Evolutionary conservation across 2,888 invertebrate species (phyloP).

Genomic region (Eucera pruinosa): DNA sequence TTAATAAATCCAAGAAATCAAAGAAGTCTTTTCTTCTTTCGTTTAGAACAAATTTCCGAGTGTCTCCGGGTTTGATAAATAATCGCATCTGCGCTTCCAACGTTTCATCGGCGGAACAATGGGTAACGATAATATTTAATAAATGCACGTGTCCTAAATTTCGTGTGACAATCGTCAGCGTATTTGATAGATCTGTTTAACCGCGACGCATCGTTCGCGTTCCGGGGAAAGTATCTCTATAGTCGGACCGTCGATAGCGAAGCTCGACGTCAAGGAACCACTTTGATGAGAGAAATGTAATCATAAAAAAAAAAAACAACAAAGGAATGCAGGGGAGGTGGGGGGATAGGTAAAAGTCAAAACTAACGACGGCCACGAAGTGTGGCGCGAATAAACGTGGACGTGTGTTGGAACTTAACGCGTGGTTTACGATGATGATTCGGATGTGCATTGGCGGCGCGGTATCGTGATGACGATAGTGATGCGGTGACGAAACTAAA

Average conservation of each 20-base stretch:
- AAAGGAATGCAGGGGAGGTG: no score
- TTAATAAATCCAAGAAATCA: no score
- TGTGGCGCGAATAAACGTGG: slow-evolving; percentile 76
- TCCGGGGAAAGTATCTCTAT: not conserved
- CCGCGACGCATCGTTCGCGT: slow-evolving; percentile 1
- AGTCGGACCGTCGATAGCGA: slow-evolving; percentile 48
- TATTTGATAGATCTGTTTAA: slow-evolving; percentile 78
- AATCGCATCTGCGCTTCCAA: slow-evolving; percentile 37
- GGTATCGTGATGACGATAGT: slow-evolving; percentile 64
- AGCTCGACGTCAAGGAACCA: slow-evolving; percentile 62
- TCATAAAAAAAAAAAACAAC: not conserved
- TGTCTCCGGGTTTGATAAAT: no score
- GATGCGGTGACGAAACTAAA: slow-evolving; percentile 24
- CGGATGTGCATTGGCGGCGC: slow-evolving; percentile 37
- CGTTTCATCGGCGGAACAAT: slow-evolving; percentile 51
- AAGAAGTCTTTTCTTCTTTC: no score
- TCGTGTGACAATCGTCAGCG: slow-evolving; percentile 82
- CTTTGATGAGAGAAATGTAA: slow-evolving; percentile 51
- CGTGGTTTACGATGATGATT: slow-evolving; percentile 8
- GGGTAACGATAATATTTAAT: slow-evolving; percentile 77
- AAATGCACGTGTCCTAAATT: slow-evolving; percentile 83
- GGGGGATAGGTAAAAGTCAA: not conserved
- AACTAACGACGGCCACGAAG: slow-evolving; percentile 45
- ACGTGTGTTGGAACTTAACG: slow-evolving; percentile 19
- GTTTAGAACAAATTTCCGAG: no score